Base-by-base conservation (phyloP, 2,797 vertebrate species). In the Caiman crocodilus region DNA sequence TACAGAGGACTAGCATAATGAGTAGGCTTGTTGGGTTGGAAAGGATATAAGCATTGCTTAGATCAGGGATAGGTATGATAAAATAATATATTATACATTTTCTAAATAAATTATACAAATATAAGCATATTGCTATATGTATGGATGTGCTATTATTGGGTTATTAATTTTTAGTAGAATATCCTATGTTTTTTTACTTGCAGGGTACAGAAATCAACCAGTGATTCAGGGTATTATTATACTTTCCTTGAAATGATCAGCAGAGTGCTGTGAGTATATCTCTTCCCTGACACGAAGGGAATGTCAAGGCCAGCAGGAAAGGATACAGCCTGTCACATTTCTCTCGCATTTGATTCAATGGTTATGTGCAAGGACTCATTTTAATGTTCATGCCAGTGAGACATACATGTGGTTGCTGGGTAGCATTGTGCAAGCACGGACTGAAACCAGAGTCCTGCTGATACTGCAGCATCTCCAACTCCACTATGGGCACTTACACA, bases 301-400 rank as follows among this genome's bases (percentile, higher is more conserved):
- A 17, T 4, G 42, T 3, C 26, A 81, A 59, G 26, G 26, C 71
- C 65, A 78, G 42, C 7, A 32, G 28, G 30, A 16, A 76, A 86
- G 6, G 20, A 28, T 64, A 56, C 25, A 60, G 63, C 7, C 35
- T 76, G 25, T 73, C 61, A 77, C 65, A 77, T 21, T 20, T 75
- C n/a, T 1, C 56, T n/a, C 1, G 0, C 30, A 15, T 61, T 32
- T 77, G 23, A 13, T 0, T 60, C 55, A 5, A 32, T 60, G 50
- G 32, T 50, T 87, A 8, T 63, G 16, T 21, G 67, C n/a, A 77
- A 79, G 15, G 32, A 57, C 65, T 90, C 3, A 5, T 28, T 85
- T 90, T 90, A 84, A 60, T 69, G 2, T 3, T 84, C 92, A 18
- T 67, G 13, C 14, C 14, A 0, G 2, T 64, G 82, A 76, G 9